phyloP scores from a whole-genome alignment of 2,113 vertebrate genomes.

The Cynoglossus semilaevis region DNA sequence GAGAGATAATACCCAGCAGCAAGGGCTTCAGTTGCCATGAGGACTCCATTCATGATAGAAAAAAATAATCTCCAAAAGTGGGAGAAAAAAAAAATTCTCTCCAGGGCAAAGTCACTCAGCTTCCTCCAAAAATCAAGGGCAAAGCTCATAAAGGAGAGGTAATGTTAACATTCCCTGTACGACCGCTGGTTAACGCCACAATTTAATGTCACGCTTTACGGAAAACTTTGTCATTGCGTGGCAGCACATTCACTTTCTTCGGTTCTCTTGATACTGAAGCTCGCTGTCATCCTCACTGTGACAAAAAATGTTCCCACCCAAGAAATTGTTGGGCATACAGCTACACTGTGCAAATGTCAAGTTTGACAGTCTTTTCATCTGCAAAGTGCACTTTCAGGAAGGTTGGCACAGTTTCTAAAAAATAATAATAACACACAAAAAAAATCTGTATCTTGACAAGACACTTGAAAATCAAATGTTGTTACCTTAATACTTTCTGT shows the following conservation, averaged over 20 bases:
- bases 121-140: slow-evolving; percentile 6
- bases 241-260: background rate
- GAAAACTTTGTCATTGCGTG: slow-evolving; percentile 1
- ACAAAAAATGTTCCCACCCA: slow-evolving; percentile 1
- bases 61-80: slow-evolving; percentile 40
- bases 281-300: slow-evolving; percentile 5
- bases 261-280: too few relatives aligned
- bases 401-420: too few relatives aligned
- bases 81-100: slow-evolving; percentile 43
- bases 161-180: slow-evolving; percentile 12
- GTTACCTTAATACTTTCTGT: too few relatives aligned
- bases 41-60: slow-evolving; percentile 41
- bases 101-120: slow-evolving; percentile 53
- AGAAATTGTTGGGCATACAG: background rate
- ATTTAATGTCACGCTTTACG: slow-evolving; percentile 11
- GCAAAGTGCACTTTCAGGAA: too few relatives aligned
- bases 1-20: slow-evolving; percentile 35
- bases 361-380: background rate
- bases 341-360: background rate
- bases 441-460: too few relatives aligned
- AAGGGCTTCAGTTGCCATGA: slow-evolving; percentile 32
- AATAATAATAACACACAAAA: too few relatives aligned
- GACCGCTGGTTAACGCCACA: slow-evolving; percentile 5
- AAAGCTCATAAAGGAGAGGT: background rate
- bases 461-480: too few relatives aligned